Evolutionary conservation across 1,140 invertebrate genomes (phyloP).

Genomic region (Cheumatopsyche charites): DNA sequence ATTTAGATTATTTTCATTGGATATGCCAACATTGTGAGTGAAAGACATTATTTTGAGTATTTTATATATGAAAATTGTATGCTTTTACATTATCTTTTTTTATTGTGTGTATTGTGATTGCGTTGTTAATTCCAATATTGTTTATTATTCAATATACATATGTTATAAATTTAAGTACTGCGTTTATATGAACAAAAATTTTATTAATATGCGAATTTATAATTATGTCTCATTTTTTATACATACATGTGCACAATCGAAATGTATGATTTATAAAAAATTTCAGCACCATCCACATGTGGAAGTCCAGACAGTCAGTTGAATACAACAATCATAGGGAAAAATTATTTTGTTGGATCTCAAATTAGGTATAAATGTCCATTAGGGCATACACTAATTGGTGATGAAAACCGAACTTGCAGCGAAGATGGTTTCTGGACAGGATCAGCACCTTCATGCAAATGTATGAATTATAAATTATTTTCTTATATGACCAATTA

Average conservation of each 20-base stretch:
- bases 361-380: constrained; percentile 81
- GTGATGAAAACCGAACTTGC: constrained; percentile 73
- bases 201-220: background rate
- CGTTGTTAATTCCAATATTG: background rate
- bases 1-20: constrained; percentile 90
- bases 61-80: background rate
- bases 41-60: constrained; percentile 34
- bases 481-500: constrained; percentile 20
- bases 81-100: background rate
- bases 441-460: constrained; percentile 77
- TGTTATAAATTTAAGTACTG: background rate
- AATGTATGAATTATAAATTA: constrained; percentile 70
- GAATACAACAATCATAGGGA: constrained; percentile 81
- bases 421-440: constrained; percentile 79
- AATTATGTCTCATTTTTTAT: background rate
- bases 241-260: background rate
- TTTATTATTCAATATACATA: background rate
- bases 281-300: constrained; percentile 79
- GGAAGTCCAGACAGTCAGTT: constrained; percentile 84
- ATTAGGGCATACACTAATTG: constrained; percentile 81
- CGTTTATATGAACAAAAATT: background rate
- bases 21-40: constrained; percentile 88
- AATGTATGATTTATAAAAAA: constrained; percentile 4
- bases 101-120: background rate
- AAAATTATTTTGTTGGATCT: constrained; percentile 72